phyloP scores from a whole-genome alignment of 2,797 vertebrate genomes.

The Trematomus bernacchii region DNA sequence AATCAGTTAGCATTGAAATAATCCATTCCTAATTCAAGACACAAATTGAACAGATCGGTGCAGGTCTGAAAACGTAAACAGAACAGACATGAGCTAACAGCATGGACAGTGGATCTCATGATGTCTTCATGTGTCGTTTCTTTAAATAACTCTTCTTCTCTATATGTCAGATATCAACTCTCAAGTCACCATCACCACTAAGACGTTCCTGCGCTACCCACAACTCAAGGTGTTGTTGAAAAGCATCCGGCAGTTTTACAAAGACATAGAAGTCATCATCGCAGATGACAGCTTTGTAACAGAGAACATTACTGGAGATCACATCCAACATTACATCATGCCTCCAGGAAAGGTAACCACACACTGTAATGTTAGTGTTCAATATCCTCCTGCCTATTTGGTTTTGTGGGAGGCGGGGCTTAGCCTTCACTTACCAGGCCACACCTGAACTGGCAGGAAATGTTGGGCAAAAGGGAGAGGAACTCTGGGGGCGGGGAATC shows the following conservation, averaged over 20 bases:
- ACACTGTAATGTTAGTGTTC: neutral
- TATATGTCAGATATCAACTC: slow-evolving; percentile 74
- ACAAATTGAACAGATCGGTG: no score
- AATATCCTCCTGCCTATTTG: no score
- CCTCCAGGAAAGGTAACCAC: slow-evolving; percentile 82
- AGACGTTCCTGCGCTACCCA: slow-evolving; percentile 78
- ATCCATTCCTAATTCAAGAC: no score
- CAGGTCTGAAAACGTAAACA: no score
- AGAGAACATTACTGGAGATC: slow-evolving; percentile 65
- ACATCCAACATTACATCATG: slow-evolving; percentile 82
- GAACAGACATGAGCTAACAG: no score
- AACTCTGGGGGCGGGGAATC: no score
- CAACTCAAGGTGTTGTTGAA: slow-evolving; percentile 74
- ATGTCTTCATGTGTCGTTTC: neutral
- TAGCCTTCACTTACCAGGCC: no score
- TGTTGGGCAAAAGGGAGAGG: no score
- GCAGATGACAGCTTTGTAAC: slow-evolving; percentile 82
- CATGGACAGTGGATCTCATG: no score
- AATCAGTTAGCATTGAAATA: no score
- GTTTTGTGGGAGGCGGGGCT: no score
- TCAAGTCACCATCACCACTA: slow-evolving; percentile 77
- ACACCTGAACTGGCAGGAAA: no score
- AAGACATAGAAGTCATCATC: slow-evolving; percentile 80
- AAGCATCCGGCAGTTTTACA: slow-evolving; percentile 81
- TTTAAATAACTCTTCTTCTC: neutral